phyloP scores from a whole-genome alignment of 1,140 invertebrate genomes.

The Tetragonula clypearis region DNA sequence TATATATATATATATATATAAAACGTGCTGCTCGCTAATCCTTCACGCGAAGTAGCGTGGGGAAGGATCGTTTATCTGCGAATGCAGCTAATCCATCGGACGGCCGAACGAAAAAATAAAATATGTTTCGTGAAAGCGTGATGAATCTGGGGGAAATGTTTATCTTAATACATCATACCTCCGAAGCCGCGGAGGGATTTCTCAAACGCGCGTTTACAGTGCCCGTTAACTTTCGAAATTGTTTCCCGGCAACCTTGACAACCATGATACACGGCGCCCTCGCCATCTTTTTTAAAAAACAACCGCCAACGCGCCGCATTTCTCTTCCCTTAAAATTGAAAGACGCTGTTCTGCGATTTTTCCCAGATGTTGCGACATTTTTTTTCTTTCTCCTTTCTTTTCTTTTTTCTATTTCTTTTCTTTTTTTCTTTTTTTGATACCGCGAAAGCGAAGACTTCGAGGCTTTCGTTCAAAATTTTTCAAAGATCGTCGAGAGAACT shows the following conservation, averaged over 20 bases:
- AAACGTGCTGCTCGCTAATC: conserved; percentile 66
- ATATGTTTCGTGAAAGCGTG: conserved; percentile 62
- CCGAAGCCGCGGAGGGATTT: conserved; percentile 27
- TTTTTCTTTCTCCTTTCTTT: neutral
- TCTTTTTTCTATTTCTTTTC: too few species aligned
- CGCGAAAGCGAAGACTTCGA: too few species aligned
- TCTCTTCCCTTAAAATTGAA: neutral
- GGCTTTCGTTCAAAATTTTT: too few species aligned
- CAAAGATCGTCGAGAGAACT: too few species aligned
- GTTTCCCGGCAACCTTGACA: neutral
- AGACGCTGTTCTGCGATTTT: neutral
- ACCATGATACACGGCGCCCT: neutral
- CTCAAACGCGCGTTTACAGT: neutral
- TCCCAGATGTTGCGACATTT: neutral
- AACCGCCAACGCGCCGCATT: neutral
- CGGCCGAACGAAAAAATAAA: conserved; percentile 57
- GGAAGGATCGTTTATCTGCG: conserved; percentile 65
- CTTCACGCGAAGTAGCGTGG: conserved; percentile 70
- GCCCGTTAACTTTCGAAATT: neutral
- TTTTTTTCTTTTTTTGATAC: too few species aligned
- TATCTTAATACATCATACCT: conserved; percentile 52
- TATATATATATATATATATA: conserved; percentile 40
- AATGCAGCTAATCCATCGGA: conserved; percentile 58
- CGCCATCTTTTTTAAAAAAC: neutral
- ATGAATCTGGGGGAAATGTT: conserved; percentile 59